phyloP scores from a whole-genome alignment of 2,888 invertebrate genomes.

The Synanthedon tipuliformis region DNA sequence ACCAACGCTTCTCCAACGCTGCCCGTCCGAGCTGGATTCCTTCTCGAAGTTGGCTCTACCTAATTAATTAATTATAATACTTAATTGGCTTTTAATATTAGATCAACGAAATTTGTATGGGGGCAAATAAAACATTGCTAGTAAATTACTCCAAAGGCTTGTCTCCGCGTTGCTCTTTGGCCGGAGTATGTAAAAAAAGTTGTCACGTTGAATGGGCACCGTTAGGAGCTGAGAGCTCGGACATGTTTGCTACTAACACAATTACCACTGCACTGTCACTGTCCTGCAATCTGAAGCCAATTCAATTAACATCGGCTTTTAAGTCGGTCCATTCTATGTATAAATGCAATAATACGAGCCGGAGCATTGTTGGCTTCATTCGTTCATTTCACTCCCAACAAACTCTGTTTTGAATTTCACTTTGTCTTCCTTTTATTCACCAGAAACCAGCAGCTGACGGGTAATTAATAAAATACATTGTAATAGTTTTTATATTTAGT shows the following conservation, averaged over 20 bases:
- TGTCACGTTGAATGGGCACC: constrained; percentile 22
- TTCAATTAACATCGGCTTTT: constrained; percentile 65
- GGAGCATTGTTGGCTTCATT: neutral
- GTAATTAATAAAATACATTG: too few species aligned
- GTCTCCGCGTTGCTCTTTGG: neutral
- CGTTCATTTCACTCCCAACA: neutral
- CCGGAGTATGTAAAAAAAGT: constrained; percentile 16
- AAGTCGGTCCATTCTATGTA: constrained; percentile 20
- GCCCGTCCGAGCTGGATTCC: too few species aligned
- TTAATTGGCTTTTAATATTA: too few species aligned
- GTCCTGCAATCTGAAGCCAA: constrained; percentile 61
- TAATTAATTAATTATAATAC: too few species aligned
- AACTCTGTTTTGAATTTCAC: neutral
- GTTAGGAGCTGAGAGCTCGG: constrained; percentile 31
- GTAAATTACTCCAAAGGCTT: neutral
- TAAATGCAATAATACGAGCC: neutral
- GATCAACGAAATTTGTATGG: too few species aligned
- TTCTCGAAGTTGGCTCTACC: too few species aligned
- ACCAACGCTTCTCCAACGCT: too few species aligned
- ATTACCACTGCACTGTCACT: constrained; percentile 39
- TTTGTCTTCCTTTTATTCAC: too few species aligned
- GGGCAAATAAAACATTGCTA: too few species aligned
- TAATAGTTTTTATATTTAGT: too few species aligned
- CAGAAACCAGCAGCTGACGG: too few species aligned
- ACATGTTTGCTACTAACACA: constrained; percentile 55